Evolutionary conservation across 2,888 invertebrate species (phyloP).

Genomic region (Stenichneumon culpator): DNA sequence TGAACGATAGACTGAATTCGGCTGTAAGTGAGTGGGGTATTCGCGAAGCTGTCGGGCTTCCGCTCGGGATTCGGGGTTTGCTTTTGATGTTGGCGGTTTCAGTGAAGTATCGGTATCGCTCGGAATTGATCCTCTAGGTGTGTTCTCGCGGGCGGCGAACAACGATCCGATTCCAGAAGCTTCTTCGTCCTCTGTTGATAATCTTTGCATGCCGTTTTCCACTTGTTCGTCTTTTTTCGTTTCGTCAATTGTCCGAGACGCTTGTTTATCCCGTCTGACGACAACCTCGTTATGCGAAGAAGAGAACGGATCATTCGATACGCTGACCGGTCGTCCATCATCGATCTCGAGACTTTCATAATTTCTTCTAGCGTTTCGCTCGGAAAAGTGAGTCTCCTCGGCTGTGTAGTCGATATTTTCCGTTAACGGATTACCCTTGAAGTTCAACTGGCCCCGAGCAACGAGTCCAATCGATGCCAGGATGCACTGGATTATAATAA

Average conservation of each 20-base stretch:
- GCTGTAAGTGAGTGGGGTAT: slow-evolving; percentile 15
- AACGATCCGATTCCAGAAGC: neutral
- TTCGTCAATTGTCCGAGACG: neutral
- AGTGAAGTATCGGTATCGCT: neutral
- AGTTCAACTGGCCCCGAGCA: slow-evolving; percentile 78
- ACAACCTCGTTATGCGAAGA: slow-evolving; percentile 22
- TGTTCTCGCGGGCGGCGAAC: too few relatives aligned
- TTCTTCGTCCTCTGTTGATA: neutral
- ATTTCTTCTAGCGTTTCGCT: slow-evolving; percentile 70
- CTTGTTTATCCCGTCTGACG: neutral
- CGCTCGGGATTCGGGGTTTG: neutral
- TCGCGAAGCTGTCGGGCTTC: slow-evolving; percentile 43
- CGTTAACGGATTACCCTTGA: slow-evolving; percentile 82
- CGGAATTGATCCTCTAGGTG: neutral
- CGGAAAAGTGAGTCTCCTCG: slow-evolving; percentile 77
- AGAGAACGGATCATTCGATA: slow-evolving; percentile 29
- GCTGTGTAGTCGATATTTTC: slow-evolving; percentile 81
- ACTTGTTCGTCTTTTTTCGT: neutral
- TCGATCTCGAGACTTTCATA: slow-evolving; percentile 49
- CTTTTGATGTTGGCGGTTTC: neutral
- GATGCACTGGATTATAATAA: slow-evolving; percentile 65
- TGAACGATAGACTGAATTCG: neutral
- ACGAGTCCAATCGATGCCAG: slow-evolving; percentile 40
- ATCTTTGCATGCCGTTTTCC: neutral
- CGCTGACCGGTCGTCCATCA: slow-evolving; percentile 36